phyloP scores from a whole-genome alignment of 2,113 vertebrate species.

The Pandion haliaetus region DNA sequence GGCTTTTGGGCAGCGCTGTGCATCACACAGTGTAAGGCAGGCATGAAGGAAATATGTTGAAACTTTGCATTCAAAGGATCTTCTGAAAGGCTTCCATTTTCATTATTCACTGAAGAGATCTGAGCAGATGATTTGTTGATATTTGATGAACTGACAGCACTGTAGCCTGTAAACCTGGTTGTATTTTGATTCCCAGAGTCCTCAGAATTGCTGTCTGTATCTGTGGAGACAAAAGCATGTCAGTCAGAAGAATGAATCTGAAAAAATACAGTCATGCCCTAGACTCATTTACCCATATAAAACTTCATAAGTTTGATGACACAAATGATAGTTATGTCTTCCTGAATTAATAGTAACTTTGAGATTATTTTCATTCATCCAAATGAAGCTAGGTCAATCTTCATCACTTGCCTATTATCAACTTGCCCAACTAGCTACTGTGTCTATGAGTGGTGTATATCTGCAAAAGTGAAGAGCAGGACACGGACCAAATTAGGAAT shows the following conservation, averaged over 20 bases:
- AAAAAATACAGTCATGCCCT: background rate
- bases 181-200: slow-evolving; percentile 79
- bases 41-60: slow-evolving; percentile 81
- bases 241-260: background rate
- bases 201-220: slow-evolving; percentile 92
- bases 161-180: slow-evolving; percentile 71
- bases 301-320: background rate
- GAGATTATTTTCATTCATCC: background rate
- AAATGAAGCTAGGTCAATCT: background rate
- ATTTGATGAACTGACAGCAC: slow-evolving; percentile 61
- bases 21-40: slow-evolving; percentile 81
- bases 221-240: slow-evolving; percentile 58
- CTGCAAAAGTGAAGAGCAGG: background rate
- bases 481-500: background rate
- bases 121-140: slow-evolving; percentile 70
- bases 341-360: background rate
- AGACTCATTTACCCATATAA: background rate
- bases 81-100: slow-evolving; percentile 64
- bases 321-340: background rate
- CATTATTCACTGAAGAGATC: slow-evolving; percentile 66
- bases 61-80: slow-evolving; percentile 74
- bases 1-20: slow-evolving; percentile 78
- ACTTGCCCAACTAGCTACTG: background rate
- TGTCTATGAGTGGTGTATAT: background rate
- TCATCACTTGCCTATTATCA: background rate